phyloP scores from a whole-genome alignment of 2,113 vertebrate species.

The Channa argus region DNA sequence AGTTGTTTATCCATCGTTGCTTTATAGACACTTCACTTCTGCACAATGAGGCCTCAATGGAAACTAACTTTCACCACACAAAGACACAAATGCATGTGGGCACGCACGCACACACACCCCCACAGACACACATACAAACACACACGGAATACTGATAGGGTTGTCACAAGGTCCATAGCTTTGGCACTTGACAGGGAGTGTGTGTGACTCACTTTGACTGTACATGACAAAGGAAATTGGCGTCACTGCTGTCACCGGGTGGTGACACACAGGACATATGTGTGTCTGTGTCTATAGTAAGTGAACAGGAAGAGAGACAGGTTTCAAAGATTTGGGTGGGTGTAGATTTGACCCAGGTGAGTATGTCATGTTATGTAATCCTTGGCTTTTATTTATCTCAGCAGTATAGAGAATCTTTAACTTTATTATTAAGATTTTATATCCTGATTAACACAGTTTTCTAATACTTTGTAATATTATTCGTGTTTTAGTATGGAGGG shows the following conservation, averaged over 20 bases:
- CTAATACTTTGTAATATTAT: no score
- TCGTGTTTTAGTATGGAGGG: no score
- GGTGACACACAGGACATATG: background rate
- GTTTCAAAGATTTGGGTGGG: no score
- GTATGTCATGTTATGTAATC: background rate
- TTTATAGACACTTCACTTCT: slow-evolving; percentile 50
- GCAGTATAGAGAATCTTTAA: no score
- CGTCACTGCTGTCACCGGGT: slow-evolving; percentile 4
- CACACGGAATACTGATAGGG: background rate
- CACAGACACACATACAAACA: background rate
- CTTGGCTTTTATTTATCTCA: no score
- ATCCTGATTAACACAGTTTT: no score
- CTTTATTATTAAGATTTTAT: no score
- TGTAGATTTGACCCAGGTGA: slow-evolving; percentile 32
- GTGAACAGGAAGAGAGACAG: slow-evolving; percentile 14
- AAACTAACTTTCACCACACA: slow-evolving; percentile 2
- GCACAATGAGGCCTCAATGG: slow-evolving; percentile 45
- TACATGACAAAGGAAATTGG: slow-evolving; percentile 37
- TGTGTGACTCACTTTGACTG: slow-evolving; percentile 48
- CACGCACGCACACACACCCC: background rate
- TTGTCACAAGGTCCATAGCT: slow-evolving; percentile 42
- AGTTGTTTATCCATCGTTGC: slow-evolving; percentile 66
- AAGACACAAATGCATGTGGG: slow-evolving; percentile 10
- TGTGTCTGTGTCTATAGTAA: slow-evolving; percentile 9
- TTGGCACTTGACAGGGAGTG: slow-evolving; percentile 37